Evolutionary conservation across 2,797 vertebrate species (phyloP).

Genomic region (Vultur gryphus): DNA sequence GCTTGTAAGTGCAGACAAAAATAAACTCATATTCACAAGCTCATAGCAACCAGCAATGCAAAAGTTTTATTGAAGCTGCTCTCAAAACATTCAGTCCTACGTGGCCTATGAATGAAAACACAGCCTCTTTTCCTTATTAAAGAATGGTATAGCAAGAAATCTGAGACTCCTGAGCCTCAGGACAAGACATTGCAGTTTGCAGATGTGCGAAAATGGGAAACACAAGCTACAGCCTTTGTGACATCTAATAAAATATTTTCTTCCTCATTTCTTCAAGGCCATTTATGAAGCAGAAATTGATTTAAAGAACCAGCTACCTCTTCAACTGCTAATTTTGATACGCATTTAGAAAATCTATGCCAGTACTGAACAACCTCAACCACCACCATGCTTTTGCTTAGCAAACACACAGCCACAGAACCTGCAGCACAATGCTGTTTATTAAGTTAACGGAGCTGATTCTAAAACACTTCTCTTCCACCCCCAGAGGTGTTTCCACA

Average conservation of each 20-base stretch:
- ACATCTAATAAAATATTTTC: background rate
- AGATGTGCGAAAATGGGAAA: background rate
- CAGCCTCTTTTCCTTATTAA: background rate
- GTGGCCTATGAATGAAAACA: background rate
- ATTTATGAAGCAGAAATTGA: background rate
- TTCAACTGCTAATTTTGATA: background rate
- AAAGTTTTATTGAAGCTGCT: background rate
- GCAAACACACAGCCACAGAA: background rate
- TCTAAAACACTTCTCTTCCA: background rate
- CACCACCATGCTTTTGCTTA: background rate
- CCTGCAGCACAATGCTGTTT: fast-evolving
- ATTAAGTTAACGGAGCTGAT: background rate
- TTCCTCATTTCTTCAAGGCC: background rate
- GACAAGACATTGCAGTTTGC: background rate
- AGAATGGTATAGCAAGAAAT: fast-evolving
- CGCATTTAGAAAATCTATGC: fast-evolving
- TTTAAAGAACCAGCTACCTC: background rate
- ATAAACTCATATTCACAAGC: background rate
- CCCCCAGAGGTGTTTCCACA: background rate
- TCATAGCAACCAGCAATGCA: background rate
- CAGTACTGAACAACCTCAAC: background rate
- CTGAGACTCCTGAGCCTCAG: fast-evolving
- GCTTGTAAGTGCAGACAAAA: background rate
- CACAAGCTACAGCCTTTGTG: background rate
- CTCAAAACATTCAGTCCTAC: background rate